A percentile compares a stretch with the other conserved stretches of the same genome.
These are phyloP conservation scores for Entosphenus tridentatus DNA, from an alignment of 2,113 vertebrate species.

Conservation along the genomic window DNA sequence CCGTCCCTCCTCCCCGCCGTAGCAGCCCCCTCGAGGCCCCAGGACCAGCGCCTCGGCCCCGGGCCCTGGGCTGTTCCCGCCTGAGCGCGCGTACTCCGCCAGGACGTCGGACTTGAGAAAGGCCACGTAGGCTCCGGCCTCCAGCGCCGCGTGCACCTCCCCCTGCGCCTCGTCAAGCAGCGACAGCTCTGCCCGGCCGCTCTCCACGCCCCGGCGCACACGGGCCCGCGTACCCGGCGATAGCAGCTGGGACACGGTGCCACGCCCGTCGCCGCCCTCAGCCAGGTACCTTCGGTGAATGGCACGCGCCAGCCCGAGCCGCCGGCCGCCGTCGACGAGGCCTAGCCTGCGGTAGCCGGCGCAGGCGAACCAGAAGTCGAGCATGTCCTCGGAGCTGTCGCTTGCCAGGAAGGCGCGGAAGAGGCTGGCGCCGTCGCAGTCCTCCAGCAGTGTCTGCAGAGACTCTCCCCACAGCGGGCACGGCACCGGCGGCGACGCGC, in stretches of 20 bases:
- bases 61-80: neutral
- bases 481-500: neutral
- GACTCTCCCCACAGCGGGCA: neutral
- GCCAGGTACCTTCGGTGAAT: neutral
- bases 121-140: neutral
- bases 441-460: neutral
- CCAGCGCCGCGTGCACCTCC: conserved; percentile 1
- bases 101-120: neutral
- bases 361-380: conserved; percentile 5
- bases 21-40: too few species aligned
- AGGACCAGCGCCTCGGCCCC: too few species aligned
- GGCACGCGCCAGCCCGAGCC: neutral
- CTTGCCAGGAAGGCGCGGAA: conserved; percentile 3
- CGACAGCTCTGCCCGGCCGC: neutral
- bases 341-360: neutral
- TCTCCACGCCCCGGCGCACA: neutral
- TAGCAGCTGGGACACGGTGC: neutral
- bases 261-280: neutral
- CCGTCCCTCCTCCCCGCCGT: too few species aligned
- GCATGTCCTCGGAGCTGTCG: neutral
- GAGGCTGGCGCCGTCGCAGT: conserved; percentile 4
- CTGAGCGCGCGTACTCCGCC: neutral
- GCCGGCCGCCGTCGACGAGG: neutral
- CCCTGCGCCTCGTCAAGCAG: conserved; percentile 3
- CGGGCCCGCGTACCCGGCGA: neutral